A percentile compares a stretch with the other conserved stretches of the same genome.
These are phyloP conservation scores for Volucella inflata DNA, from an alignment of 2,888 invertebrate genomes.

Conservation along the genomic window DNA sequence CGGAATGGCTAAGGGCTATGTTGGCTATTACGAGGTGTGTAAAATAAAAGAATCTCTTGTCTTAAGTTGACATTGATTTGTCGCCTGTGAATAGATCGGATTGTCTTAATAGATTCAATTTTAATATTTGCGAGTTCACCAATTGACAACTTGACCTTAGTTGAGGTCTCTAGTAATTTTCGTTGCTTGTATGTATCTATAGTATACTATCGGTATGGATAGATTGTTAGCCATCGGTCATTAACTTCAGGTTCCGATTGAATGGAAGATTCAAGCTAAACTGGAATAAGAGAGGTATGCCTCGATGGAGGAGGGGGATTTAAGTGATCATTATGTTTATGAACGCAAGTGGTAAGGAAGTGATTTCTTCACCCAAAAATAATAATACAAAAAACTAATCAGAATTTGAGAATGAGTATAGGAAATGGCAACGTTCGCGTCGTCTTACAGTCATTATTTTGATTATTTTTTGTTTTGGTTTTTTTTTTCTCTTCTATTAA, in stretches of 20 bases:
- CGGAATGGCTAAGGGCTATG: slow-evolving; percentile 12
- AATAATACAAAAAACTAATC: no score
- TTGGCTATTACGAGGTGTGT: background rate
- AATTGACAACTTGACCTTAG: slow-evolving; percentile 62
- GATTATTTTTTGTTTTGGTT: no score
- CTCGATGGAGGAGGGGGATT: background rate
- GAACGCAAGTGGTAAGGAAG: slow-evolving; percentile 63
- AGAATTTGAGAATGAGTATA: slow-evolving; percentile 63
- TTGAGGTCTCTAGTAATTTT: slow-evolving; percentile 61
- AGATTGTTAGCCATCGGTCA: slow-evolving; percentile 63
- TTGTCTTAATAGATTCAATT: slow-evolving; percentile 26
- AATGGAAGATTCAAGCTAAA: slow-evolving; percentile 43
- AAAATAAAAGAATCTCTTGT: slow-evolving; percentile 32
- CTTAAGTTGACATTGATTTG: slow-evolving; percentile 51
- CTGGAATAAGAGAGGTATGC: slow-evolving; percentile 17
- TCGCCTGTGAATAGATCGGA: background rate
- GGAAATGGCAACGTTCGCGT: slow-evolving; percentile 55
- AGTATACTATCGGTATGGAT: no score
- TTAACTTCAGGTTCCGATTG: slow-evolving; percentile 60
- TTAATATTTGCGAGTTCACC: slow-evolving; percentile 37
- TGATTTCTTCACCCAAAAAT: slow-evolving; percentile 58
- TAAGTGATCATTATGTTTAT: slow-evolving; percentile 30
- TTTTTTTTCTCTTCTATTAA: background rate
- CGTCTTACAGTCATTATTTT: background rate
- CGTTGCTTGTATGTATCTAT: slow-evolving; percentile 19